Conservation (phyloP, 2,888 invertebrate species). For the Ophonus ardosiacus region DNA sequence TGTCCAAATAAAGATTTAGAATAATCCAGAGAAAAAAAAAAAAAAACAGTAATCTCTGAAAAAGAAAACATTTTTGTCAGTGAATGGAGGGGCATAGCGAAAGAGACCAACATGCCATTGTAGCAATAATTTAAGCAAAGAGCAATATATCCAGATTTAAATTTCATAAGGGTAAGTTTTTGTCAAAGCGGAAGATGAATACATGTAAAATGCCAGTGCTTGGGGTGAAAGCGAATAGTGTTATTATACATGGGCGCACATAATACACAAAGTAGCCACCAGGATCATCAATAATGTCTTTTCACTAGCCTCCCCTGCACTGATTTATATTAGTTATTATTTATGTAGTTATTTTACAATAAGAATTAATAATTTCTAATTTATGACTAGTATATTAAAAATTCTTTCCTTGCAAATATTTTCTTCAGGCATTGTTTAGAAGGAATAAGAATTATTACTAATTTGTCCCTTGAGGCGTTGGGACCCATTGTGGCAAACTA, state of each 20-base stretch:
- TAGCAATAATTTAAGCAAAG: constrained; percentile 61
- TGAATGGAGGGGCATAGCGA: constrained; percentile 40
- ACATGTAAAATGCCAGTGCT: constrained; percentile 27
- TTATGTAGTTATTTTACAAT: background rate
- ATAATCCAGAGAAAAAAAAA: background rate
- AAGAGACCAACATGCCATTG: constrained; percentile 36
- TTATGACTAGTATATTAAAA: constrained; percentile 2
- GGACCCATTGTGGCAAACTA: too few relatives aligned
- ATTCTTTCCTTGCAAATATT: background rate
- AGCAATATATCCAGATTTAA: constrained; percentile 63
- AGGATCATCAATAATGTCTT: background rate
- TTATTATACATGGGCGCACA: constrained; percentile 47
- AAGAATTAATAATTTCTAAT: background rate
- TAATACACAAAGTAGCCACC: constrained; percentile 27
- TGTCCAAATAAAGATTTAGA: too few relatives aligned
- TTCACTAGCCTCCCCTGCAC: background rate
- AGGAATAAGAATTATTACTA: too few relatives aligned
- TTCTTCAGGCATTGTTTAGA: too few relatives aligned
- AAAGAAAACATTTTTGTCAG: background rate
- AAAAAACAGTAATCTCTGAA: background rate
- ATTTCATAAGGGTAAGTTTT: constrained; percentile 63
- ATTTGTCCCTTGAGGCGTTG: too few relatives aligned
- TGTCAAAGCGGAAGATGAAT: constrained; percentile 55
- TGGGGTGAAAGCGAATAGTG: constrained; percentile 16
- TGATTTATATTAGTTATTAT: constrained; percentile 23